These are phyloP conservation scores for Cyphomyrus discorhynchus DNA, from an alignment of 2,113 vertebrate species.

Conservation along the genomic window DNA sequence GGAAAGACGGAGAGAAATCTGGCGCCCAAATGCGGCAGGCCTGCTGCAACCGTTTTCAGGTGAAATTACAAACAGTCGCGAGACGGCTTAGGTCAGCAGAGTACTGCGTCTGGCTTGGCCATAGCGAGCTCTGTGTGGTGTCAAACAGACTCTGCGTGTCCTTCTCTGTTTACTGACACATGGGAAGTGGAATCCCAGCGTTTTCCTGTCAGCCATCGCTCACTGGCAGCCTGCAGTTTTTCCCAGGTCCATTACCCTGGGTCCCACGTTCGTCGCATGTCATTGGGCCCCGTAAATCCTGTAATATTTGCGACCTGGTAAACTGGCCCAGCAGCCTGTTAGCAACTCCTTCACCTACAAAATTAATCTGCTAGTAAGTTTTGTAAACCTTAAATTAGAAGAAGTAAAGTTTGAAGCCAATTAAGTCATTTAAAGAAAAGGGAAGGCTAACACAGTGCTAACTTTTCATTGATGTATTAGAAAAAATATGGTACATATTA, in stretches of 20 bases:
- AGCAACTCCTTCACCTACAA: not conserved
- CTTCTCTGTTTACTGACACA: constrained; percentile 63
- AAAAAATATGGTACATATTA: not conserved
- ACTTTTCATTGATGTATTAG: not conserved
- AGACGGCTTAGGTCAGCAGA: constrained; percentile 44
- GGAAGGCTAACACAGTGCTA: not conserved
- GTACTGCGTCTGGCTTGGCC: constrained; percentile 23
- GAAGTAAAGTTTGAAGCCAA: not conserved
- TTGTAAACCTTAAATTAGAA: too few relatives aligned
- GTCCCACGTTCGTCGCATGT: not conserved
- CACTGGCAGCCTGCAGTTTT: constrained; percentile 47
- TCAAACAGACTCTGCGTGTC: constrained; percentile 48
- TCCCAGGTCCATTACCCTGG: constrained; percentile 38
- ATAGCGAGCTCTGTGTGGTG: constrained; percentile 36
- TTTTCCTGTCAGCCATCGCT: constrained; percentile 56
- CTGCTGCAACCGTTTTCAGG: constrained; percentile 34
- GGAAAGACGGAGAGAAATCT: constrained; percentile 34
- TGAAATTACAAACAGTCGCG: constrained; percentile 35
- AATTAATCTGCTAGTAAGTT: too few relatives aligned
- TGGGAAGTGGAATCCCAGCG: constrained; percentile 54
- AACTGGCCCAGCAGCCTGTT: not conserved
- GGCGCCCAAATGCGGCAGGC: constrained; percentile 50
- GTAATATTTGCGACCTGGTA: not conserved
- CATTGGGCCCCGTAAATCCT: not conserved
- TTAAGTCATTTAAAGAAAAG: not conserved